These are phyloP conservation scores for Nothocercus julius DNA, from an alignment of 2,113 vertebrate genomes.

Conservation along the genomic window DNA sequence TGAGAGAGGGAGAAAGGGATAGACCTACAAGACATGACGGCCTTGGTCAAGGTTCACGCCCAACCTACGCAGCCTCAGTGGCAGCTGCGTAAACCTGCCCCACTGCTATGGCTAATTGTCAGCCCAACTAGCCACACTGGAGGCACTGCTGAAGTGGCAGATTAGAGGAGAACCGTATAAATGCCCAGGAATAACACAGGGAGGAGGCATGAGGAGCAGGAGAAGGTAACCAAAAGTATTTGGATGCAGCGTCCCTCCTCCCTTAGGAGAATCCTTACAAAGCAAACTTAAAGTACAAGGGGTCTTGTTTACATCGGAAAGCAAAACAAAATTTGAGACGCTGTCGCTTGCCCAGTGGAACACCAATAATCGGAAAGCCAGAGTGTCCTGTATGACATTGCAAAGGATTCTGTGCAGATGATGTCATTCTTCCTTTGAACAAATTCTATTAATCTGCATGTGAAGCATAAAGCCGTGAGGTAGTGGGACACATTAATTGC, in stretches of 20 bases:
- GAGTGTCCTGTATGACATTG: slow-evolving; percentile 22
- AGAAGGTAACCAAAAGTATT: background rate
- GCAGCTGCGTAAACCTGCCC: background rate
- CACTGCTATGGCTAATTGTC: background rate
- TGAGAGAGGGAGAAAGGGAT: background rate
- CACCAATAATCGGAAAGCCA: slow-evolving; percentile 42
- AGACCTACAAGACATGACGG: background rate
- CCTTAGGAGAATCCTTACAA: background rate
- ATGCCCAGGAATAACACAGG: background rate
- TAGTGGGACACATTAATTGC: slow-evolving; percentile 49
- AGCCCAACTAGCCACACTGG: background rate
- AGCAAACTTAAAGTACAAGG: background rate
- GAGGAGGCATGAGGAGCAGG: background rate
- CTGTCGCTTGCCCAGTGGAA: background rate
- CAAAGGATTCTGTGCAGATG: slow-evolving; percentile 51
- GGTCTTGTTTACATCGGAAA: background rate
- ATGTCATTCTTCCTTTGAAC: slow-evolving; percentile 59
- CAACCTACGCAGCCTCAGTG: background rate
- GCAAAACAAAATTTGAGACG: background rate
- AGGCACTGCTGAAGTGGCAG: background rate
- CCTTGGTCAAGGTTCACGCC: background rate
- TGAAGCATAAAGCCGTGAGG: slow-evolving; percentile 41
- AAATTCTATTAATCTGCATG: slow-evolving; percentile 55
- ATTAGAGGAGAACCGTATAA: background rate
- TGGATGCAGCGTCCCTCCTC: background rate